Conservation (phyloP, 1,140 invertebrate genomes). For the Drosophila tropicalis region DNA sequence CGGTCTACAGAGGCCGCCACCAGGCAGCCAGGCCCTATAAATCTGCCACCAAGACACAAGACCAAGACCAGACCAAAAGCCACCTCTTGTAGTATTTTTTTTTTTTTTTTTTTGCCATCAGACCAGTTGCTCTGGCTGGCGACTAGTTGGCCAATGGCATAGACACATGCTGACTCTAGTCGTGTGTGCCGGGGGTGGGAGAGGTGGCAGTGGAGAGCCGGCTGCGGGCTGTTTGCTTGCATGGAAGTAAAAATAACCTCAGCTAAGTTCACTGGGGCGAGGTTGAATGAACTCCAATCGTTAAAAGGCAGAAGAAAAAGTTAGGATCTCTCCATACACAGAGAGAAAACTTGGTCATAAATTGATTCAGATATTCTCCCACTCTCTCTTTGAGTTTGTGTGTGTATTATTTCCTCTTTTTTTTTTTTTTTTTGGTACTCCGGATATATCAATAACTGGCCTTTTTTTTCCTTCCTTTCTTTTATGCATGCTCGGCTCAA, state of each 20-base stretch:
- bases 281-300: slow-evolving; percentile 81
- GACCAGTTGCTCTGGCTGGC: slow-evolving; percentile 68
- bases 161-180: slow-evolving; percentile 16
- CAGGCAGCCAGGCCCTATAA: slow-evolving; percentile 56
- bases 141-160: slow-evolving; percentile 53
- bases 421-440: slow-evolving; percentile 48
- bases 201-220: not conserved
- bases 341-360: slow-evolving; percentile 6
- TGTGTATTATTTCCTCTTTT: slow-evolving; percentile 39
- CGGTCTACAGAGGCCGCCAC: slow-evolving; percentile 19
- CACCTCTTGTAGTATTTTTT: slow-evolving; percentile 15
- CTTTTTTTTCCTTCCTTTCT: slow-evolving; percentile 10
- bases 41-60: slow-evolving; percentile 49
- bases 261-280: slow-evolving; percentile 83
- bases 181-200: not conserved
- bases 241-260: slow-evolving; percentile 83
- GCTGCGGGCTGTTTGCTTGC: slow-evolving; percentile 36
- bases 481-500: slow-evolving; percentile 43
- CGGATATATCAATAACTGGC: slow-evolving; percentile 79
- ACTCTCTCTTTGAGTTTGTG: not conserved
- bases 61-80: slow-evolving; percentile 25
- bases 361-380: too few species aligned
- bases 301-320: slow-evolving; percentile 48
- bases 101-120: slow-evolving; percentile 20
- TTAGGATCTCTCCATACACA: slow-evolving; percentile 29